A percentile compares a stretch with the other conserved stretches of the same genome.
Conservation (phyloP, 2,113 vertebrate species). For the Pseudorectes ferrugineus region DNA sequence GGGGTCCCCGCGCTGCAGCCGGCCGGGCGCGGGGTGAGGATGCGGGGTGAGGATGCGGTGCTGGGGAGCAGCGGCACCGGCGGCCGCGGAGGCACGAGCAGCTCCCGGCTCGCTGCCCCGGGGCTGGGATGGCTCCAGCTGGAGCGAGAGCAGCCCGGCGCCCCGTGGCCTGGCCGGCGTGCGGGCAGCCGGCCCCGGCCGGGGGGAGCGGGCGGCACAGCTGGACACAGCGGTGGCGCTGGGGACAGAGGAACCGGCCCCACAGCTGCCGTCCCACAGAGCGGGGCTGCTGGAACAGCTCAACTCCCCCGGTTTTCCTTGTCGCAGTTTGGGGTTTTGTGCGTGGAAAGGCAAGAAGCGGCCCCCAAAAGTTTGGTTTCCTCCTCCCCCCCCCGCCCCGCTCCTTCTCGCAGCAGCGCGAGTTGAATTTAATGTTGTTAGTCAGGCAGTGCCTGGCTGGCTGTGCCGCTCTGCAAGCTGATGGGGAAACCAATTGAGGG, state of each 20-base stretch:
- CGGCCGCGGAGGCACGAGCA: background rate
- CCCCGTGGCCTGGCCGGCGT: background rate
- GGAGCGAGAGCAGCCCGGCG: background rate
- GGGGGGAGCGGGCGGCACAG: background rate
- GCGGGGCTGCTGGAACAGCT: background rate
- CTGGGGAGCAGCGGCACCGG: background rate
- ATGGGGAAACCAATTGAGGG: constrained; percentile 61
- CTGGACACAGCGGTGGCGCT: rapidly evolving
- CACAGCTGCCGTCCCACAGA: background rate
- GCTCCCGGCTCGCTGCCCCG: background rate
- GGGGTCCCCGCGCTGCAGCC: rapidly evolving
- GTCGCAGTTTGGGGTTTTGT: rapidly evolving
- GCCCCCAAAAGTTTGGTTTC: background rate
- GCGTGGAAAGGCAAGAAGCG: background rate
- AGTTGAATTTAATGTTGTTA: constrained; percentile 68
- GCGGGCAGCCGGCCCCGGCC: background rate
- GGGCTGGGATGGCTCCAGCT: background rate
- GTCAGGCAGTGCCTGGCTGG: constrained; percentile 55
- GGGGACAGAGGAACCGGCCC: background rate
- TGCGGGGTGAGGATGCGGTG: too few relatives aligned
- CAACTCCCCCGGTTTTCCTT: rapidly evolving
- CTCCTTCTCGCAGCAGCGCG: background rate
- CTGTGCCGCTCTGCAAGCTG: constrained; percentile 55
- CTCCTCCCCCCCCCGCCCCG: rapidly evolving
- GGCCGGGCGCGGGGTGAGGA: background rate